Evolutionary conservation across 2,888 invertebrate genomes (phyloP).

Genomic region (Rhagophthalmus giganteus): DNA sequence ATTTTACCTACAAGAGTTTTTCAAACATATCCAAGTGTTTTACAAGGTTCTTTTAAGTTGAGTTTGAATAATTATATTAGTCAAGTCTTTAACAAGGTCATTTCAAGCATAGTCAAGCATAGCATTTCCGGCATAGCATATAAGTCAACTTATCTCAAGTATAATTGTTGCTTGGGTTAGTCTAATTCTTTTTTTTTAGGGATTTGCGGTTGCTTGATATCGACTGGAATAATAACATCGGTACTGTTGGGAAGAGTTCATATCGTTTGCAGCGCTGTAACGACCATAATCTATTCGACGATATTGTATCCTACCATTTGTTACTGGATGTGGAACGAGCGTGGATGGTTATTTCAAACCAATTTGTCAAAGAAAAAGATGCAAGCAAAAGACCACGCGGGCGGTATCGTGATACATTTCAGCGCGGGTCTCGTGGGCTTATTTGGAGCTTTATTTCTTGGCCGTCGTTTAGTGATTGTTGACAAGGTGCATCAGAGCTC

Average conservation of each 20-base stretch:
- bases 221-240: slow-evolving; percentile 48
- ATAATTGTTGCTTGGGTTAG: neutral
- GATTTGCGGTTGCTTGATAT: slow-evolving; percentile 46
- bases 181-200: slow-evolving; percentile 35
- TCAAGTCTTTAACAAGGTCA: too few species aligned
- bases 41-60: too few species aligned
- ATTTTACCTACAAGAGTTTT: too few species aligned
- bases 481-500: slow-evolving; percentile 48
- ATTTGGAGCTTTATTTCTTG: slow-evolving; percentile 46
- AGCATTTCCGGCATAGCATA: too few species aligned
- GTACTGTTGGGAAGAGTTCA: slow-evolving; percentile 46
- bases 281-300: slow-evolving; percentile 42
- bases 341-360: slow-evolving; percentile 48
- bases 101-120: too few species aligned
- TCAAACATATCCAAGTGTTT: too few species aligned
- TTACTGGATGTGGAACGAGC: slow-evolving; percentile 50
- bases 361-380: slow-evolving; percentile 34
- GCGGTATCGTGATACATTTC: slow-evolving; percentile 46
- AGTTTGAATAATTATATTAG: too few species aligned
- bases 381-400: slow-evolving; percentile 46
- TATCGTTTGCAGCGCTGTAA: slow-evolving; percentile 42
- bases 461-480: slow-evolving; percentile 47
- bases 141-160: neutral
- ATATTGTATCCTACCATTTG: slow-evolving; percentile 49
- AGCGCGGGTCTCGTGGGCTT: slow-evolving; percentile 47